These are phyloP conservation scores for Carabus problematicus DNA, from an alignment of 2,888 invertebrate genomes.

Conservation along the genomic window DNA sequence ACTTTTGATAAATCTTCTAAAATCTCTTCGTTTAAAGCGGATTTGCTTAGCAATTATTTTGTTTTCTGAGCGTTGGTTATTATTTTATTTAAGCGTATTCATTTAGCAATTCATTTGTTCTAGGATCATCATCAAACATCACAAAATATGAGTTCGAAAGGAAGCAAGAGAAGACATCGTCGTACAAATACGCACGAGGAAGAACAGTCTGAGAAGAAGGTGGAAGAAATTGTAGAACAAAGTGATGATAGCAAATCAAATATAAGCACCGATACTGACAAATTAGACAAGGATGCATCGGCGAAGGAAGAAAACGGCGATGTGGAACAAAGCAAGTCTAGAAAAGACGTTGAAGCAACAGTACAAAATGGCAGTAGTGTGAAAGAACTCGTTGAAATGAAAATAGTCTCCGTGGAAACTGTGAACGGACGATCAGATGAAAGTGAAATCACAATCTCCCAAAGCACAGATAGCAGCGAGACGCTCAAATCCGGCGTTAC, in stretches of 20 bases:
- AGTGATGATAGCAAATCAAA: slow-evolving; percentile 26
- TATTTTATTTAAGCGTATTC: too few species aligned
- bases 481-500: not conserved
- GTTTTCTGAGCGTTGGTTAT: too few species aligned
- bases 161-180: slow-evolving; percentile 18
- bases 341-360: slow-evolving; percentile 1
- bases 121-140: not conserved
- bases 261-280: slow-evolving; percentile 32
- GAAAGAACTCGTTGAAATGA: slow-evolving; percentile 2
- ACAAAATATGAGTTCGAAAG: slow-evolving; percentile 30
- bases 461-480: not conserved
- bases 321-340: not conserved
- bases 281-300: not conserved
- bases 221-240: slow-evolving; percentile 20
- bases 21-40: too few species aligned
- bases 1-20: too few species aligned
- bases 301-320: slow-evolving; percentile 11
- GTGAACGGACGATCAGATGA: not conserved
- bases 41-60: too few species aligned
- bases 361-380: slow-evolving; percentile 15
- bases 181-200: slow-evolving; percentile 34
- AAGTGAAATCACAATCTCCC: slow-evolving; percentile 2
- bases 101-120: slow-evolving; percentile 14
- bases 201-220: slow-evolving; percentile 18
- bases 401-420: not conserved